Percentiles rank a stretch among this genome's conserved stretches.
Evolutionary conservation across 2,888 invertebrate species (phyloP).

Genomic region (Chirona hameri): DNA sequence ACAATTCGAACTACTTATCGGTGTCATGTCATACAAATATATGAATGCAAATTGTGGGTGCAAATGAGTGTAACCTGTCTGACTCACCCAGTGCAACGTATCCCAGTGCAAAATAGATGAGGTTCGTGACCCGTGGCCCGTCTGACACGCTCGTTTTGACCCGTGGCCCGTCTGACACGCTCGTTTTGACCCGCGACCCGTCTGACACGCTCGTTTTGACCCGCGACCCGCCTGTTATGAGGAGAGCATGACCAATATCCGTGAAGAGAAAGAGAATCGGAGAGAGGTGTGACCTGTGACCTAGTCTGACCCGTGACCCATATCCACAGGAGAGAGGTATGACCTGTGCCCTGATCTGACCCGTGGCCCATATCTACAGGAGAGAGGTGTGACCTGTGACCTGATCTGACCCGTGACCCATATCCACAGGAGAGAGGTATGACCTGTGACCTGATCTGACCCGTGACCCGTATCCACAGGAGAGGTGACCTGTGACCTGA

Average conservation of each 20-base stretch:
- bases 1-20: no score
- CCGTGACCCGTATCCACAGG: conserved; percentile 51
- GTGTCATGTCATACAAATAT: no score
- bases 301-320: no score
- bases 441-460: conserved; percentile 32
- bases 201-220: neutral
- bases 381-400: conserved; percentile 32
- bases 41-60: no score
- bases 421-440: conserved; percentile 79
- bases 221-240: conserved; percentile 54
- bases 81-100: no score
- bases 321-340: conserved; percentile 68
- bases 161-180: conserved; percentile 33
- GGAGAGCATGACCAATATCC: conserved; percentile 74
- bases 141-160: neutral
- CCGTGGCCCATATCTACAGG: no score
- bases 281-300: conserved; percentile 86
- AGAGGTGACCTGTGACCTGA: conserved; percentile 58
- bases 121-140: conserved; percentile 34
- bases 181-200: conserved; percentile 34
- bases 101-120: no score
- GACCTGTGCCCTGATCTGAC: conserved; percentile 32
- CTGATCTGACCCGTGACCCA: no score
- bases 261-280: conserved; percentile 82
- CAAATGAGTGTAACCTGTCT: no score